Conservation (phyloP, 2,797 vertebrate genomes). For the Scolopax rusticola region DNA sequence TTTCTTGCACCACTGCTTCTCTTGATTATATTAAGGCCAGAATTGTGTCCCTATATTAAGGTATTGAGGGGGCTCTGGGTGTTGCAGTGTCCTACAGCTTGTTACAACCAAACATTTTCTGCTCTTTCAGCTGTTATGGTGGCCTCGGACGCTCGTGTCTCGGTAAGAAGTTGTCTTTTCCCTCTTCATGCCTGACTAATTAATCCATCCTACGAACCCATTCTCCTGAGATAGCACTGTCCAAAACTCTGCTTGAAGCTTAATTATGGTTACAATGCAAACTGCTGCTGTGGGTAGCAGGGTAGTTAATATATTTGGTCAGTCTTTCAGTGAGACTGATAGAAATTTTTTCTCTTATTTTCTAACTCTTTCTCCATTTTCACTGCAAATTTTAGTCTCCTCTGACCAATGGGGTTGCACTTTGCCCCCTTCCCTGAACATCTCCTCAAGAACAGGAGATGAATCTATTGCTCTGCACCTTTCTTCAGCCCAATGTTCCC, state of each 20-base stretch:
- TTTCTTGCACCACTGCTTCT: not conserved
- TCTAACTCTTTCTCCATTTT: not conserved
- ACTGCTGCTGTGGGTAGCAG: not conserved
- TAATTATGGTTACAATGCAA: not conserved
- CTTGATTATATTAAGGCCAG: not conserved
- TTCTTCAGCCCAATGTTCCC: not conserved
- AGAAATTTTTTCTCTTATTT: not conserved
- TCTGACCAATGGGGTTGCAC: not conserved
- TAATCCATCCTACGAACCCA: not conserved
- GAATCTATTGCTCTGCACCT: not conserved
- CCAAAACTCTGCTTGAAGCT: not conserved
- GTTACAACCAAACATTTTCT: not conserved
- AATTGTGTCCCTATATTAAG: accelerated
- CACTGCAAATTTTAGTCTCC: not conserved
- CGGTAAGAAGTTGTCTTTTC: constrained; percentile 76
- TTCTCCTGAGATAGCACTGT: not conserved
- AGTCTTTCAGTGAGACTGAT: not conserved
- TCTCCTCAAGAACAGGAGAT: not conserved
- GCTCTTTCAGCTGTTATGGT: constrained; percentile 88
- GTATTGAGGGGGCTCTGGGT: not conserved
- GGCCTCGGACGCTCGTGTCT: constrained; percentile 90
- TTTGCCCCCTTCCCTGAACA: not conserved
- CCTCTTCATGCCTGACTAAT: not conserved
- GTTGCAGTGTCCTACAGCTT: not conserved
- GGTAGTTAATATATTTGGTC: not conserved